Evolutionary conservation across 2,888 invertebrate species (phyloP).

Genomic region (Xestia ashworthii): DNA sequence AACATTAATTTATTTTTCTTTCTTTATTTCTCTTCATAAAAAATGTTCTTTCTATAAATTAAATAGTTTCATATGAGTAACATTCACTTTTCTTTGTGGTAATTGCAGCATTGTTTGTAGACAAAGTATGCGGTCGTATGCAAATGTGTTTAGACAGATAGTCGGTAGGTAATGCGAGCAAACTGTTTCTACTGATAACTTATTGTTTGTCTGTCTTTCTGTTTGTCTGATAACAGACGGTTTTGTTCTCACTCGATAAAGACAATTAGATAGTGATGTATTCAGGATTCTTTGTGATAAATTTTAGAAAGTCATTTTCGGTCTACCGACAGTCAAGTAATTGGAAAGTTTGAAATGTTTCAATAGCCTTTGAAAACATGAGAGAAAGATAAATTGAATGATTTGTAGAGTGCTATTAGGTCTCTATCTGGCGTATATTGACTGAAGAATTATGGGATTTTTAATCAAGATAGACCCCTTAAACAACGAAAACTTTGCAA

Average conservation of each 20-base stretch:
- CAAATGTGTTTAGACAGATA: conserved; percentile 29
- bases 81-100: conserved; percentile 17
- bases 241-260: conserved; percentile 27
- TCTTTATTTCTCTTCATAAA: neutral
- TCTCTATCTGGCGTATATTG: neutral
- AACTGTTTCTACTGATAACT: conserved; percentile 38
- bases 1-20: too few species aligned
- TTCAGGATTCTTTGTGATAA: neutral
- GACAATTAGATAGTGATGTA: conserved; percentile 18
- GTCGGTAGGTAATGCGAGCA: conserved; percentile 4
- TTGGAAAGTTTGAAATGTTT: neutral
- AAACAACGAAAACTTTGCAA: neutral
- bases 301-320: neutral
- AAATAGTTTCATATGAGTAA: too few species aligned
- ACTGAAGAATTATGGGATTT: neutral
- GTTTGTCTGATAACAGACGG: conserved; percentile 45
- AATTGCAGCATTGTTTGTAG: conserved; percentile 42
- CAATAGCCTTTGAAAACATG: neutral
- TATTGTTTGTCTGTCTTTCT: conserved; percentile 24
- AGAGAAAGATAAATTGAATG: neutral
- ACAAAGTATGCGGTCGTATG: conserved; percentile 46
- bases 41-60: neutral
- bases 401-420: neutral
- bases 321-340: too few species aligned
- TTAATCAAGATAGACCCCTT: neutral